phyloP scores from a whole-genome alignment of 2,797 vertebrate genomes.

The Esox lucius region DNA sequence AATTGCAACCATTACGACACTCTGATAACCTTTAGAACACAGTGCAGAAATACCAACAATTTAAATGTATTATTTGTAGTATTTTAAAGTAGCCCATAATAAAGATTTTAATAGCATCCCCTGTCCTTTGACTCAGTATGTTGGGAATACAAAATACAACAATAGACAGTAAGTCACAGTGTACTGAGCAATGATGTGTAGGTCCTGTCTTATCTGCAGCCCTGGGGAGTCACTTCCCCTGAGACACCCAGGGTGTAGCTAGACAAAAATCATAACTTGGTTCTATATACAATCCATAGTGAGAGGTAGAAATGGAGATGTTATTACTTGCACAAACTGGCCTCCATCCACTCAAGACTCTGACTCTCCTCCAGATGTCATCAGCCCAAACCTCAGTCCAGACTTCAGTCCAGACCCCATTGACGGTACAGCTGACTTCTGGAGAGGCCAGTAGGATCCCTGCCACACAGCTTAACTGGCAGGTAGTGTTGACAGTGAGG shows the following conservation, averaged over 20 bases:
- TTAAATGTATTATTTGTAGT: no score
- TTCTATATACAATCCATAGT: neutral
- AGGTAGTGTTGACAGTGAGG: slow-evolving; percentile 51
- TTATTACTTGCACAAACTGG: slow-evolving; percentile 56
- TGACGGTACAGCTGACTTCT: slow-evolving; percentile 44
- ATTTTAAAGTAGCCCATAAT: no score
- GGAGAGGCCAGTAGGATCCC: slow-evolving; percentile 44
- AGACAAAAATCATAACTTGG: neutral
- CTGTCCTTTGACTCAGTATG: neutral
- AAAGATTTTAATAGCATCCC: no score
- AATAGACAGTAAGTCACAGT: neutral
- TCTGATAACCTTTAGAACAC: slow-evolving; percentile 42
- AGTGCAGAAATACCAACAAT: no score
- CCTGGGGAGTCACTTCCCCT: neutral
- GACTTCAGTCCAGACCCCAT: slow-evolving; percentile 44
- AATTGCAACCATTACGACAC: slow-evolving; percentile 51
- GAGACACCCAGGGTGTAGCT: neutral
- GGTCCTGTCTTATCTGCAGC: neutral
- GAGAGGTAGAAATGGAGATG: neutral
- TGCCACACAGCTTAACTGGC: slow-evolving; percentile 44
- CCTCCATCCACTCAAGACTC: slow-evolving; percentile 52
- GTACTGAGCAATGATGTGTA: neutral
- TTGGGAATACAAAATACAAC: neutral
- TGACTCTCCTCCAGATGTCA: neutral
- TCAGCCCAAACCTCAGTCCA: slow-evolving; percentile 57